Percentiles rank a stretch among this genome's conserved stretches.
phyloP scores from a whole-genome alignment of 2,113 vertebrate genomes.

The Quiscalus mexicanus region DNA sequence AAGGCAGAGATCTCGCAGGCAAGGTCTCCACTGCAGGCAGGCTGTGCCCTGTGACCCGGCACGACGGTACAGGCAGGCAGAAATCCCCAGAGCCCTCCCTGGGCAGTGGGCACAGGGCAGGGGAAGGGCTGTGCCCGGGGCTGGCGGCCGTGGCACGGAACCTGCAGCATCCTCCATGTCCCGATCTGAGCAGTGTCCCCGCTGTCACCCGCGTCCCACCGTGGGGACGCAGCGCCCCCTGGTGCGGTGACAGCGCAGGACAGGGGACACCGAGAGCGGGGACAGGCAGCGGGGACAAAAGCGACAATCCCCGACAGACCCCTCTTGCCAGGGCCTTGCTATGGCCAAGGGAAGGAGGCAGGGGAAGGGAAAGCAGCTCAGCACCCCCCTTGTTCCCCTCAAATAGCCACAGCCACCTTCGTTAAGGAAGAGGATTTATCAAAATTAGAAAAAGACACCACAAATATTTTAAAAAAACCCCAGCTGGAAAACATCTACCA shows the following conservation, averaged over 20 bases:
- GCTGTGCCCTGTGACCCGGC: background rate
- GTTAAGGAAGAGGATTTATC: background rate
- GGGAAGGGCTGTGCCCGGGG: background rate
- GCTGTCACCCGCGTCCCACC: background rate
- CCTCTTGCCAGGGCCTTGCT: background rate
- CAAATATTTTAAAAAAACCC: background rate
- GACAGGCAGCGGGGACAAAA: background rate
- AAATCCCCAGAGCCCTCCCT: background rate
- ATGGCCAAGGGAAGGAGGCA: background rate
- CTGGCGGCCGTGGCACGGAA: rapidly evolving
- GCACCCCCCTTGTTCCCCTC: rapidly evolving
- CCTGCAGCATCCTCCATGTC: background rate
- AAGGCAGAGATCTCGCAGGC: constrained; percentile 34
- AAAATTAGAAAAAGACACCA: constrained; percentile 48
- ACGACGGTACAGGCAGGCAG: rapidly evolving
- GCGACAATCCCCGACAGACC: background rate
- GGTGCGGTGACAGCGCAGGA: background rate
- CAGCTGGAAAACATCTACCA: background rate
- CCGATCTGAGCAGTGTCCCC: rapidly evolving
- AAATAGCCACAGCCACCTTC: background rate
- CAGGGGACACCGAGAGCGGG: background rate
- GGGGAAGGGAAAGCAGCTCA: background rate
- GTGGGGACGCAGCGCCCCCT: background rate
- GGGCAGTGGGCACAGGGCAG: background rate
- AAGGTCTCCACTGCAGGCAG: constrained; percentile 35